Conservation (phyloP, 2,888 invertebrate species). For the Zygaena filipendulae region DNA sequence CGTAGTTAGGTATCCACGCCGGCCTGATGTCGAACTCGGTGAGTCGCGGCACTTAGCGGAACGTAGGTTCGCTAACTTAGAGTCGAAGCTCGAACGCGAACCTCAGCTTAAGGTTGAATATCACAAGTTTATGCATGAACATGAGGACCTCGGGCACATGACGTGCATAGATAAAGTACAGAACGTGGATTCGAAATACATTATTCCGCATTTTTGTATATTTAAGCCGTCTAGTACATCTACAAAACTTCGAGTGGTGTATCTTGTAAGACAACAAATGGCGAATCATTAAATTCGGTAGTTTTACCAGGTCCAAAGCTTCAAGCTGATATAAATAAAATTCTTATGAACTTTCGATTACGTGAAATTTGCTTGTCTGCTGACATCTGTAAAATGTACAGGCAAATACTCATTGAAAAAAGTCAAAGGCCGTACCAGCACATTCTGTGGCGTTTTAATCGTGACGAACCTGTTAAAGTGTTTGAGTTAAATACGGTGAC, state of each 20-base stretch:
- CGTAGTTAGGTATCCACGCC: no score
- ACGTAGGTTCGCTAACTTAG: slow-evolving; percentile 1
- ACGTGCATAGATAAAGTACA: slow-evolving; percentile 1
- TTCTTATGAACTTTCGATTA: slow-evolving; percentile 8
- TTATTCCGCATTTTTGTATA: slow-evolving; percentile 9
- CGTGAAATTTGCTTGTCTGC: slow-evolving; percentile 9
- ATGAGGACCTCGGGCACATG: slow-evolving; percentile 10
- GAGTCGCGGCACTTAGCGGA: slow-evolving; percentile 1
- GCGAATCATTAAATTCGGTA: slow-evolving; percentile 5
- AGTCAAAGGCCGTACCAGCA: slow-evolving; percentile 9
- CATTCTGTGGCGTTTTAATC: no score
- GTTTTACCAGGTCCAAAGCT: slow-evolving; percentile 8
- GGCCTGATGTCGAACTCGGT: slow-evolving; percentile 1
- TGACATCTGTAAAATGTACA: slow-evolving; percentile 18
- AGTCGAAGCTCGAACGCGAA: slow-evolving; percentile 1
- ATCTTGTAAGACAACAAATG: slow-evolving; percentile 3
- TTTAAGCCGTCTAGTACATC: slow-evolving; percentile 7
- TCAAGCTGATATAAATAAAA: slow-evolving; percentile 4
- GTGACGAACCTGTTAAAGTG: no score
- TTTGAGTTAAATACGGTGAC: slow-evolving; percentile 15
- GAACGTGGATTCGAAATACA: slow-evolving; percentile 4
- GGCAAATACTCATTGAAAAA: slow-evolving; percentile 6
- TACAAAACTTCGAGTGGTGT: slow-evolving; percentile 5
- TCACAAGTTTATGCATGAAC: slow-evolving; percentile 9
- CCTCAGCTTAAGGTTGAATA: slow-evolving; percentile 2